Percentiles rank a stretch among this genome's conserved stretches.
Conservation (phyloP, 1,140 invertebrate genomes). For the Coenobita brevimanus region DNA sequence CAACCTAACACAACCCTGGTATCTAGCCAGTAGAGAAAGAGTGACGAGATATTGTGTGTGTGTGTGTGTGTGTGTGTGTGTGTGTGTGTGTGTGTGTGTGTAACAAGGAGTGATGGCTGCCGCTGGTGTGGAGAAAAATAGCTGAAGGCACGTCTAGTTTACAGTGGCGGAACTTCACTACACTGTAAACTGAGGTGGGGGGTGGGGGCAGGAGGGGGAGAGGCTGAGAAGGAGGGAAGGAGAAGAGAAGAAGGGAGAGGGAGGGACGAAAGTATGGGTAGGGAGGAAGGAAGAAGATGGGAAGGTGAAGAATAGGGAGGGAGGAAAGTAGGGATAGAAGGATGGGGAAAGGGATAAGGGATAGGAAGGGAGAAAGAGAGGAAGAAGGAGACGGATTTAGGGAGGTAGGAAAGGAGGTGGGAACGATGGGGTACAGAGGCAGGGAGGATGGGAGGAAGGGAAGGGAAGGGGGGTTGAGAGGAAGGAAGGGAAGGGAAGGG, state of each 20-base stretch:
- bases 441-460: background rate
- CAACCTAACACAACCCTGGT: too few species aligned
- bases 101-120: too few species aligned
- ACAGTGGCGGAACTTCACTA: too few species aligned
- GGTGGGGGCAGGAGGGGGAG: background rate
- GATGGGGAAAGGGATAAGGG: constrained; percentile 3
- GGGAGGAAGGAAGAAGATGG: background rate
- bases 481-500: background rate
- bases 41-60: too few species aligned
- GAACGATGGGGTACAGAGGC: background rate
- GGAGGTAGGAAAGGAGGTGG: background rate
- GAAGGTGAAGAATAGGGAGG: background rate
- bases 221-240: background rate
- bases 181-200: too few species aligned
- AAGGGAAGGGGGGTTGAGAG: background rate
- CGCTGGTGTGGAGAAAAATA: too few species aligned
- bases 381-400: background rate
- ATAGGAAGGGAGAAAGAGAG: background rate
- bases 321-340: background rate
- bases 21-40: too few species aligned
- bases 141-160: too few species aligned
- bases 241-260: background rate
- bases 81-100: too few species aligned
- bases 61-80: too few species aligned
- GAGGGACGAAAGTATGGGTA: too few species aligned